Conservation (phyloP, 2,888 invertebrate genomes). For the Synergus itoensis region DNA sequence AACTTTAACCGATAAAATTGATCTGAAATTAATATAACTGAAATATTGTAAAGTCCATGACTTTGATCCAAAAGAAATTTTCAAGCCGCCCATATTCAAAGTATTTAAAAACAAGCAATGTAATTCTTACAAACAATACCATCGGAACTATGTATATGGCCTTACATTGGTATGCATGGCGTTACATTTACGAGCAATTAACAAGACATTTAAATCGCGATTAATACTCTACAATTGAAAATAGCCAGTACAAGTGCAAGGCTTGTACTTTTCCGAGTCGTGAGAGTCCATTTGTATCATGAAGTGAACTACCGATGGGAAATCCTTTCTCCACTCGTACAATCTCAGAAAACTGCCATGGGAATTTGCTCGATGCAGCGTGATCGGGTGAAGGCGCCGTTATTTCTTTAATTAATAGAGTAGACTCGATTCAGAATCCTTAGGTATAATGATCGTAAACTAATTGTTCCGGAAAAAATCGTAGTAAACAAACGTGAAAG, state of each 20-base stretch:
- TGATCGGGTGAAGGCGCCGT: constrained; percentile 46
- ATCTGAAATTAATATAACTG: no score
- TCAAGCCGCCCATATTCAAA: no score
- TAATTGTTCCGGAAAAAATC: constrained; percentile 15
- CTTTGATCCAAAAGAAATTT: no score
- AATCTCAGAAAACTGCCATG: constrained; percentile 50
- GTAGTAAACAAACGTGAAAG: not conserved
- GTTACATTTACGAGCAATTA: constrained; percentile 49
- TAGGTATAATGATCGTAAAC: constrained; percentile 5
- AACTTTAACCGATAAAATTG: no score
- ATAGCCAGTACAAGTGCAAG: constrained; percentile 41
- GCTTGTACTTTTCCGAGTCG: constrained; percentile 52
- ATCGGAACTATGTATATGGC: no score
- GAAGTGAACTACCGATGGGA: constrained; percentile 54
- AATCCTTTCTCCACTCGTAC: constrained; percentile 59
- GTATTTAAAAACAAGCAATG: no score
- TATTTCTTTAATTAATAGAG: constrained; percentile 31
- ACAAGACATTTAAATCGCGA: constrained; percentile 47
- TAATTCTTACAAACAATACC: no score
- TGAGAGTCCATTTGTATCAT: constrained; percentile 55
- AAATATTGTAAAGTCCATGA: no score
- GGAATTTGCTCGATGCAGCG: constrained; percentile 54
- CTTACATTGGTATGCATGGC: not conserved
- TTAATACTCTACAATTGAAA: constrained; percentile 43
- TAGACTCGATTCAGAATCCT: not conserved